Conservation (phyloP, 2,888 invertebrate species). For the Drosophila diplacantha region DNA sequence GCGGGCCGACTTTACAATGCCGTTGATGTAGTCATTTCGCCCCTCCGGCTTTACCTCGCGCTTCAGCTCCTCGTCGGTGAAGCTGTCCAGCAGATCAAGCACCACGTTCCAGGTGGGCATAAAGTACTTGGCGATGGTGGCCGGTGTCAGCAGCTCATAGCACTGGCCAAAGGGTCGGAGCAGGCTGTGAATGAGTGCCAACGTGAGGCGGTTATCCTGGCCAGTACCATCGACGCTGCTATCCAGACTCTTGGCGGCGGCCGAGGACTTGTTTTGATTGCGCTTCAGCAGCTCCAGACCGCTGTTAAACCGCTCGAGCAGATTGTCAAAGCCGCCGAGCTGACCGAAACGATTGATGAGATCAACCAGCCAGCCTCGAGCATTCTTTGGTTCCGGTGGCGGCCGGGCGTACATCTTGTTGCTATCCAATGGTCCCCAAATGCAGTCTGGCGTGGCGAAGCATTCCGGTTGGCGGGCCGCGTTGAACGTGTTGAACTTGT, state of each 20-base stretch:
- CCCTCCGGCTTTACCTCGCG: slow-evolving; percentile 95
- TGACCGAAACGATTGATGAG: slow-evolving; percentile 95
- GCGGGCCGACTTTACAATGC: slow-evolving; percentile 94
- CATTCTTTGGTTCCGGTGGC: slow-evolving; percentile 88
- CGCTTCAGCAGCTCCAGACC: slow-evolving; percentile 82
- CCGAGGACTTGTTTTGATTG: slow-evolving; percentile 74
- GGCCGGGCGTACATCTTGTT: slow-evolving; percentile 81
- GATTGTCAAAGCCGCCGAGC: slow-evolving; percentile 91
- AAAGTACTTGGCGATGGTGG: slow-evolving; percentile 94
- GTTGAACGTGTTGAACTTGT: slow-evolving; percentile 85
- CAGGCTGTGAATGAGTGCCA: slow-evolving; percentile 88
- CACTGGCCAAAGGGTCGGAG: slow-evolving; percentile 95
- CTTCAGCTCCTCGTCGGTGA: slow-evolving; percentile 96
- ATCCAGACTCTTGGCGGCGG: slow-evolving; percentile 30
- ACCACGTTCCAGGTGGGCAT: slow-evolving; percentile 96
- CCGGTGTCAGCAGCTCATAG: slow-evolving; percentile 92
- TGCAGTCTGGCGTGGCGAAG: slow-evolving; percentile 72
- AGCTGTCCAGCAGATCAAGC: slow-evolving; percentile 91
- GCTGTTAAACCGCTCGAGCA: slow-evolving; percentile 89
- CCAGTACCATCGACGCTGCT: slow-evolving; percentile 41
- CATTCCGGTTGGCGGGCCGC: slow-evolving; percentile 76
- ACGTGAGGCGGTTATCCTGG: slow-evolving; percentile 80
- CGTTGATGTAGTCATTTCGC: slow-evolving; percentile 96
- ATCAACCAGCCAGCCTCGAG: slow-evolving; percentile 97
- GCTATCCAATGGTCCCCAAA: slow-evolving; percentile 82